Conservation (phyloP, 1,140 invertebrate genomes). For the Bombus waltoni region DNA sequence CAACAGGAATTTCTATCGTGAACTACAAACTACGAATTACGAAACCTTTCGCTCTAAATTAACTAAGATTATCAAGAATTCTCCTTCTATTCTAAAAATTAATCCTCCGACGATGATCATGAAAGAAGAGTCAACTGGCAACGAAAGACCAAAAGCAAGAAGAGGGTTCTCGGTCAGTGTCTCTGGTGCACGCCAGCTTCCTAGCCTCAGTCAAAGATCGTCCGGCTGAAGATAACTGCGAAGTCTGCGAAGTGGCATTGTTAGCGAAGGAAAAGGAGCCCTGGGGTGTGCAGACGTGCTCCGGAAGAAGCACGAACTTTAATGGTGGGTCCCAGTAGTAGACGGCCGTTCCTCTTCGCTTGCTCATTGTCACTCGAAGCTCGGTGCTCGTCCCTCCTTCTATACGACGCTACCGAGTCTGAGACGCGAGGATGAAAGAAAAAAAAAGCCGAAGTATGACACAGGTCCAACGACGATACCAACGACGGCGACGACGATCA, state of each 20-base stretch:
- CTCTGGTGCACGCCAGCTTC: not conserved
- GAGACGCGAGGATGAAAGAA: not conserved
- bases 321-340: slow-evolving; percentile 17
- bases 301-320: slow-evolving; percentile 24
- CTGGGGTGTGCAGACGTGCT: slow-evolving; percentile 32
- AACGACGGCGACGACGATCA: slow-evolving; percentile 18
- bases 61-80: not conserved
- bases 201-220: not conserved
- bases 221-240: slow-evolving; percentile 18
- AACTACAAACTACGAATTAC: not conserved
- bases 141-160: not conserved
- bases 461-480: not conserved
- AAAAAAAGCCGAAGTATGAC: not conserved
- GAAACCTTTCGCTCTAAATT: not conserved
- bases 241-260: slow-evolving; percentile 42
- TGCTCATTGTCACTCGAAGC: slow-evolving; percentile 41
- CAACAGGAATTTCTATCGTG: no score
- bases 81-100: not conserved
- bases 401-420: not conserved
- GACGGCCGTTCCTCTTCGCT: not conserved
- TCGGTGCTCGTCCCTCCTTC: not conserved
- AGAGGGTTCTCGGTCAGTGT: not conserved
- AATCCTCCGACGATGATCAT: no score
- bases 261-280: slow-evolving; percentile 16
- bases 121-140: not conserved